Percentiles rank a stretch among this genome's conserved stretches.
Evolutionary conservation across 2,797 vertebrate species (phyloP).

Genomic region (Chelon auratus): DNA sequence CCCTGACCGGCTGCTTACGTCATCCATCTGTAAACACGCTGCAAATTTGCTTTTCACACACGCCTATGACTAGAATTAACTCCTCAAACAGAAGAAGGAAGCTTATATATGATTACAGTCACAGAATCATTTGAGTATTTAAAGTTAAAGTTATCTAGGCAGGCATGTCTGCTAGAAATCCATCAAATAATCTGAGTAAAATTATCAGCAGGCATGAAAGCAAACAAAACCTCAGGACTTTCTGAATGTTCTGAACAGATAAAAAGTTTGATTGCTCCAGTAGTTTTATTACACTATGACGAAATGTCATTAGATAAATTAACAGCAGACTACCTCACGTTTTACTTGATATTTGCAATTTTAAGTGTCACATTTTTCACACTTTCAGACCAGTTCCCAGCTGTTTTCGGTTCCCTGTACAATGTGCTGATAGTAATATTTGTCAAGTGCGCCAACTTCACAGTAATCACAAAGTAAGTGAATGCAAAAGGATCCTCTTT

Average conservation of each 20-base stretch:
- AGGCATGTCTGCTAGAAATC: neutral
- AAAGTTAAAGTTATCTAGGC: neutral
- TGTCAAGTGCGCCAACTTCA: slow-evolving; percentile 22
- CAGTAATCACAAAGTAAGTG: slow-evolving; percentile 13
- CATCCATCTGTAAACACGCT: slow-evolving; percentile 57
- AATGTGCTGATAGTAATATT: slow-evolving; percentile 6
- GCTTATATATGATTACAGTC: neutral
- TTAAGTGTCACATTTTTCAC: neutral
- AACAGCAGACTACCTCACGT: neutral
- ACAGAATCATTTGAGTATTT: neutral
- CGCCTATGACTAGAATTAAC: slow-evolving; percentile 20
- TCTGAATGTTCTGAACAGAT: neutral
- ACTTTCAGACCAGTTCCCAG: neutral
- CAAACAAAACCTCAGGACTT: neutral
- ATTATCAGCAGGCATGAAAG: neutral
- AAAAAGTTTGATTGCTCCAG: neutral
- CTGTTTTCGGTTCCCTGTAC: neutral
- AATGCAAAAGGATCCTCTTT: slow-evolving; percentile 21
- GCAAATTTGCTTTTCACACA: slow-evolving; percentile 55
- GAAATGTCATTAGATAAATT: neutral
- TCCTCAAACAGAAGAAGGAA: slow-evolving; percentile 3
- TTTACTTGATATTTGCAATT: neutral
- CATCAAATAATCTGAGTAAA: neutral
- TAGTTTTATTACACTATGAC: neutral
- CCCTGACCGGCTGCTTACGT: slow-evolving; percentile 57